Base-by-base conservation (phyloP, 2,888 invertebrate genomes). In the Pseudolycoriella hygida region DNA sequence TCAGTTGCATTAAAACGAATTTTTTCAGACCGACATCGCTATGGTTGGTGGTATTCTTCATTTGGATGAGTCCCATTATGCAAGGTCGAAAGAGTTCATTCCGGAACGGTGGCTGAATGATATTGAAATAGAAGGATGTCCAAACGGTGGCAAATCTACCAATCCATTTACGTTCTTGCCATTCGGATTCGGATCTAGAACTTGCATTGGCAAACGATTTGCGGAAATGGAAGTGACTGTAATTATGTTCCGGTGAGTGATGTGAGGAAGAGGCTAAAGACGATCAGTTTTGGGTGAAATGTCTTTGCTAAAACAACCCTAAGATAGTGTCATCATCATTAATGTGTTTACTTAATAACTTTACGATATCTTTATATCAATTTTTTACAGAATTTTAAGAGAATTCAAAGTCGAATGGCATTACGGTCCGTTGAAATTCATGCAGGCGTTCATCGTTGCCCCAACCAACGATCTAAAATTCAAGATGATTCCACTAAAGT, bases 21-120 rank as follows among this genome's bases (percentile, higher is more conserved):
- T 31, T 17, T 64, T 68, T 19, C 62, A 83, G 79, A 74, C 81
- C 0, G 79, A 82, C 56, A 74, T 86, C 0, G 68, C 86, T 44
- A 77, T 86, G 57, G 81, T 80, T 48, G 79, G 82, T 51, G 74
- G 77, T 55, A 70, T 74, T 14, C 71, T 78, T 53, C 73, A 77
- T 43, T 65, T 71, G 52, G 70, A 71, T 55, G 77, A 78, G 12
- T 62, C 73, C 45, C 73, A 81, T 51, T 84, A 77, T 54, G 67
- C 73, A 1, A 64, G 69, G n/a, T 67, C 80, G 5, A 55, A 66
- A 0, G 68, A 75, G 46, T 88, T 74, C 55, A 58, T 77, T 39
- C 87, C 88, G 0, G 85, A 87, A 57, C 66, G 89, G 40, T 89
- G 87, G 87, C 25, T 25, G 8, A 25, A 8, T 25, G 25, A 8